Percentiles rank a stretch among this genome's conserved stretches.
Conservation (phyloP, 1,140 invertebrate genomes). For the Tenebrio molitor region DNA sequence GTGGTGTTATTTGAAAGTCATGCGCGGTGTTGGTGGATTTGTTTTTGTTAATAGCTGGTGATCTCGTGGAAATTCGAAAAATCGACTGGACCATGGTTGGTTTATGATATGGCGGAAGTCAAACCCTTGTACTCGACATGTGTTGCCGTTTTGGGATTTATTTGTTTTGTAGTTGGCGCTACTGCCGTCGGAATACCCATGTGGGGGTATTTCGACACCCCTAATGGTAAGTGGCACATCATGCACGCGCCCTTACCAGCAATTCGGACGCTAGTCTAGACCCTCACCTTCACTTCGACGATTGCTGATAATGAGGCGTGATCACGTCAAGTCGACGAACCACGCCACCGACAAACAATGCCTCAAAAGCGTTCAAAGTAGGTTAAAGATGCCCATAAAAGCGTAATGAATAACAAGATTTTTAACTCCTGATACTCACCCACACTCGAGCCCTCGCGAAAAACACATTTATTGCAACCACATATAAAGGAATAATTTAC, state of each 20-base stretch:
- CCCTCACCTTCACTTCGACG: not conserved
- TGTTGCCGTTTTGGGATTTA: conserved; percentile 80
- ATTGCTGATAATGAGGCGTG: not conserved
- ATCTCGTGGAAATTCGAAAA: conserved; percentile 32
- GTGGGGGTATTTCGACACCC: conserved; percentile 84
- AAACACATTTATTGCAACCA: not conserved
- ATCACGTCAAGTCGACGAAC: not conserved
- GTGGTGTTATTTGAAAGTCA: conserved; percentile 32
- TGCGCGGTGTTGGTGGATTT: conserved; percentile 41
- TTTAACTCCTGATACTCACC: conserved; percentile 2
- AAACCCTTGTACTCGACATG: conserved; percentile 78
- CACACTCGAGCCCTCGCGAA: not conserved
- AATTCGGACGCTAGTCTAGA: not conserved
- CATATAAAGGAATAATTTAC: not conserved
- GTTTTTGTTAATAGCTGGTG: conserved; percentile 22
- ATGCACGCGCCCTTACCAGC: not conserved
- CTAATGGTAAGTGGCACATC: conserved; percentile 67
- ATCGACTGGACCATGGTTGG: conserved; percentile 27
- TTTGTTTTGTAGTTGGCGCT: conserved; percentile 82
- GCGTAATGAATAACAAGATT: conserved; percentile 5
- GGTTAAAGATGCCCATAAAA: conserved; percentile 1
- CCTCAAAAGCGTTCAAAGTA: not conserved
- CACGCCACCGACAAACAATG: not conserved
- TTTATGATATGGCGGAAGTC: conserved; percentile 64
- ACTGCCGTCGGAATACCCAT: conserved; percentile 81